These are phyloP conservation scores for Kryphioiulus occultus DNA, from an alignment of 2,888 invertebrate species.

Conservation along the genomic window DNA sequence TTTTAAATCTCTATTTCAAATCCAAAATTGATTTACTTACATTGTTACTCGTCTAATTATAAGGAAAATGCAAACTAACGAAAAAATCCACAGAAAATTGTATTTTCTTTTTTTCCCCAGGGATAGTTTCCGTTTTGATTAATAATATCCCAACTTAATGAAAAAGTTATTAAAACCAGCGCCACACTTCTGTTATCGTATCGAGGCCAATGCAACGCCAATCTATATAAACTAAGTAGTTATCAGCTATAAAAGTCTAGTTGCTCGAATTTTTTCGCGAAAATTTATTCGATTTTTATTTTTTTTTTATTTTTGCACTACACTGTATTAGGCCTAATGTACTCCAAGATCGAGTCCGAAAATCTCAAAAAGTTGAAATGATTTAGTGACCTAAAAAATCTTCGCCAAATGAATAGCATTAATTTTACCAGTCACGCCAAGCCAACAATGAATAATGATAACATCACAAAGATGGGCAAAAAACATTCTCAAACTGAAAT, in stretches of 20 bases:
- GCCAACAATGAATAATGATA: slow-evolving; percentile 38
- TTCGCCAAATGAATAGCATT: slow-evolving; percentile 35
- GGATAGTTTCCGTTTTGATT: background rate
- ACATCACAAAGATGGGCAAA: slow-evolving; percentile 27
- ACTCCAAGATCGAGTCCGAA: background rate
- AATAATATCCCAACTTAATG: background rate
- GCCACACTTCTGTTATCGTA: background rate
- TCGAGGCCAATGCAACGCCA: background rate
- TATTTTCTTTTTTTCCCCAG: background rate
- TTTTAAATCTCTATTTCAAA: background rate
- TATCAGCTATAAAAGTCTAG: background rate
- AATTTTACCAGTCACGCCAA: slow-evolving; percentile 45
- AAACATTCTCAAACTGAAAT: background rate
- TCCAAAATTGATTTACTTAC: background rate
- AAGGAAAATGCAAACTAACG: background rate
- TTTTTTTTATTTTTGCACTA: background rate
- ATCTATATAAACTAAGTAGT: background rate
- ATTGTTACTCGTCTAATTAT: background rate
- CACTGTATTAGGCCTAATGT: background rate
- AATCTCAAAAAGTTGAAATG: slow-evolving; percentile 7
- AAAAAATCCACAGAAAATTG: background rate
- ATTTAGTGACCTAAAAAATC: slow-evolving; percentile 46
- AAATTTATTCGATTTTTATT: background rate
- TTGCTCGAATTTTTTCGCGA: background rate
- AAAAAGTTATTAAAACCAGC: background rate